Conservation (phyloP, 2,113 vertebrate species). For the Tichodroma muraria region DNA sequence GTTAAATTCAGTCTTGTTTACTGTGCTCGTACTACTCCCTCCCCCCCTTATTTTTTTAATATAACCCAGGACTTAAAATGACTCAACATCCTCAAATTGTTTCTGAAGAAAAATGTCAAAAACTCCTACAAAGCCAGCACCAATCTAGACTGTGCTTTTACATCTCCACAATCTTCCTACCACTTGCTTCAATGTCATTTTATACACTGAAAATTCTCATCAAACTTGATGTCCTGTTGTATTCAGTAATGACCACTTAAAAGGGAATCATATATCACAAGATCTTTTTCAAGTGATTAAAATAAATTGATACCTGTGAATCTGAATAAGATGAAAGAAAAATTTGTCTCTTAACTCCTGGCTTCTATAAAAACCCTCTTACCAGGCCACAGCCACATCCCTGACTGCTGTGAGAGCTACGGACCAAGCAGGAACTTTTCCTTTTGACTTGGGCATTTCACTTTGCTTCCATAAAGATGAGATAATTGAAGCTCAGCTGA, state of each 20-base stretch:
- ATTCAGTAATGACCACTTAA: conserved; percentile 9
- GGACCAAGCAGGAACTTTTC: neutral
- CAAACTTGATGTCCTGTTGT: neutral
- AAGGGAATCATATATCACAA: neutral
- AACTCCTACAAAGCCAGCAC: conserved; percentile 8
- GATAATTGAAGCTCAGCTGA: neutral
- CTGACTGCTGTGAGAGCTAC: neutral
- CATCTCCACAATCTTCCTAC: neutral
- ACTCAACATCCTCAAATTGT: conserved; percentile 58
- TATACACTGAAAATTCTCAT: neutral
- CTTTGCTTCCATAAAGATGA: neutral
- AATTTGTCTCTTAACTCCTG: neutral
- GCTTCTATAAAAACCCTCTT: neutral
- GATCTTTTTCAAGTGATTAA: neutral
- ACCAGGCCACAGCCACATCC: neutral
- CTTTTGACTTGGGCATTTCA: neutral
- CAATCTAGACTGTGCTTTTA: neutral
- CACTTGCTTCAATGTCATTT: neutral
- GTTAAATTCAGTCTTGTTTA: neutral
- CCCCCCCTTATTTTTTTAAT: neutral
- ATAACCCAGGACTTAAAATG: conserved; percentile 10
- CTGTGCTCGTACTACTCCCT: neutral
- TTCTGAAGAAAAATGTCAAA: neutral
- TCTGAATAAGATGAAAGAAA: neutral
- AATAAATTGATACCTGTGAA: neutral